Conservation (phyloP, 2,888 invertebrate genomes). For the Dynastes grantii region DNA sequence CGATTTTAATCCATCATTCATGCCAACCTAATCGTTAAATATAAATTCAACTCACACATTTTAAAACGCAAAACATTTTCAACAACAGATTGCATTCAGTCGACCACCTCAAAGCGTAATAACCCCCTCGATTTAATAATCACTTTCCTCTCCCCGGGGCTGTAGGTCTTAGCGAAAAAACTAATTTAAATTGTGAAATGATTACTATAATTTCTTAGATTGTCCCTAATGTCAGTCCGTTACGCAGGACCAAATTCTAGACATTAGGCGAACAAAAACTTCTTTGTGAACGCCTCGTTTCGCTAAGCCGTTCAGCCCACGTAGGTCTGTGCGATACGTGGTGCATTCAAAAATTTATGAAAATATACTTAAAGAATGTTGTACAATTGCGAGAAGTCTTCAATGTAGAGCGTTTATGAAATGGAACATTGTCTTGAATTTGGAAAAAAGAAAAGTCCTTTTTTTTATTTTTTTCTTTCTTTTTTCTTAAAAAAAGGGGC, state of each 20-base stretch:
- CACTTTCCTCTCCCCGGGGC: background rate
- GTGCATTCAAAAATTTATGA: background rate
- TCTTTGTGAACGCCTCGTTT: background rate
- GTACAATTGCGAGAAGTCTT: too few relatives aligned
- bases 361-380: background rate
- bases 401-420: too few relatives aligned
- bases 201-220: slow-evolving; percentile 30
- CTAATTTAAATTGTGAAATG: too few relatives aligned
- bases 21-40: background rate
- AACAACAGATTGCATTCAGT: slow-evolving; percentile 20
- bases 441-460: too few relatives aligned
- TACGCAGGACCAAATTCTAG: slow-evolving; percentile 5
- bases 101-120: slow-evolving; percentile 15
- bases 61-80: slow-evolving; percentile 7
- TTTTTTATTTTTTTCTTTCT: too few relatives aligned
- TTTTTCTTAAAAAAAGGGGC: too few relatives aligned
- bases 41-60: background rate
- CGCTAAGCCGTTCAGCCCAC: background rate
- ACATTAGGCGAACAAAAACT: slow-evolving; percentile 2
- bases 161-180: too few relatives aligned
- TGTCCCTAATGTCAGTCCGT: slow-evolving; percentile 20
- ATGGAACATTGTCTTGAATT: too few relatives aligned
- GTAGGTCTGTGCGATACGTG: too few relatives aligned
- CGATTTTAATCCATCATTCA: background rate
- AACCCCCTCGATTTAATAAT: background rate